Evolutionary conservation across 2,888 invertebrate genomes (phyloP).

Genomic region (Ligdia adustata): DNA sequence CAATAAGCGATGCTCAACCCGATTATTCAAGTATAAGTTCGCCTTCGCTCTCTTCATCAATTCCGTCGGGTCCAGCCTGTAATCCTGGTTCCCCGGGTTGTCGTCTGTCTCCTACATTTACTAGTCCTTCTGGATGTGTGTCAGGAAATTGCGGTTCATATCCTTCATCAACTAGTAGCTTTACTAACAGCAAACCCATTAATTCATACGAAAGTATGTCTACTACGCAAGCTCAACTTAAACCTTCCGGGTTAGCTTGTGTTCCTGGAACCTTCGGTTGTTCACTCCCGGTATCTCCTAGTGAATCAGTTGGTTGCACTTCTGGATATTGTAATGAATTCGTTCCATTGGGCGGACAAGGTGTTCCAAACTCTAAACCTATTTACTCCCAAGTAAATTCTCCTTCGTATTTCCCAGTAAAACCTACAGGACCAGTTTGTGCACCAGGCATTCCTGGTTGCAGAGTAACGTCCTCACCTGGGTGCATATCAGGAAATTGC

Average conservation of each 20-base stretch:
- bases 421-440: constrained; percentile 4
- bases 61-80: constrained; percentile 20
- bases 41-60: no score
- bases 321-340: constrained; percentile 9
- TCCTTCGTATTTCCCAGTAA: constrained; percentile 4
- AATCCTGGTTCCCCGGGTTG: constrained; percentile 12
- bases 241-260: constrained; percentile 8
- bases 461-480: background rate
- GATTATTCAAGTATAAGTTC: constrained; percentile 1
- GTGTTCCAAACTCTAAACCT: background rate
- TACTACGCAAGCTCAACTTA: background rate
- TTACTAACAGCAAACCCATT: constrained; percentile 2
- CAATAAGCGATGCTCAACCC: constrained; percentile 2
- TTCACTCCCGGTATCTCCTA: constrained; percentile 1
- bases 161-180: background rate
- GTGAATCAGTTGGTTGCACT: background rate
- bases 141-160: constrained; percentile 9
- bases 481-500: constrained; percentile 7
- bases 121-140: constrained; percentile 2
- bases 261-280: constrained; percentile 14
- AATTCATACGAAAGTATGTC: constrained; percentile 4
- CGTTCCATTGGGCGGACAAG: background rate
- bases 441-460: constrained; percentile 8
- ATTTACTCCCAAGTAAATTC: constrained; percentile 1
- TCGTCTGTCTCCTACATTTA: background rate